Evolutionary conservation across 2,113 vertebrate species (phyloP), one percentile per base, ranked within the genome.

Genomic region (Columbina picui): DNA sequence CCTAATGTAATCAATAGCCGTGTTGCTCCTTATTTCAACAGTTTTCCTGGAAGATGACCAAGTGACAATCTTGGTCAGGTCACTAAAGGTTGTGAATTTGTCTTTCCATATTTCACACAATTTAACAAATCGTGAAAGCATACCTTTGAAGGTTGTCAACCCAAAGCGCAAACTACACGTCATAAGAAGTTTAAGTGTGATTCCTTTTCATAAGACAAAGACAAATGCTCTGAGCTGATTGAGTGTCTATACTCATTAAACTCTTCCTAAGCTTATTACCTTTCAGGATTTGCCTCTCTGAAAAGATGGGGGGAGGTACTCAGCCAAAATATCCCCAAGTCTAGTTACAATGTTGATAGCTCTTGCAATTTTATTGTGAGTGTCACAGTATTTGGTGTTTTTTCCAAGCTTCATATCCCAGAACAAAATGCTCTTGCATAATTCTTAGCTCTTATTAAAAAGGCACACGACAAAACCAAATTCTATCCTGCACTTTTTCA

Each of bases 191-290:
- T 80, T 53, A 85, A 80, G 6, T 25, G 43, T 68, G 85, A 91
- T 80, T 73, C 50, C 55, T 88, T 89, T 91, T 85, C 87, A 55
- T 27, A 70, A 47, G 38, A 76, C 39, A 75, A 71, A 71, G 49
- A 69, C 39, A 90, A 82, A 83, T 25, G 12, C 8, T 84, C 30
- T 25, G 41, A 76, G 34, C 74, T 83, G 6, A 34, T 91, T 87
- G 74, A 74, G 27, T 38, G 47, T 41, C 57, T 80, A 22, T 12
- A 32, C 50, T 83, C 61, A 87, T 87, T 95, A 95, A 93, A 85
- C 14, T 77, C 70, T 82, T 85, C 67, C 71, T 91, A 87, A 91
- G 70, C 45, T 88, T 88, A 70, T 77, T 91, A 87, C 73, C 65
- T 73, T 81, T 69, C 59, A 74, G 41, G 12, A 80, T 47, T 50